phyloP scores from a whole-genome alignment of 2,888 invertebrate genomes.

The Melanostoma mellinum region DNA sequence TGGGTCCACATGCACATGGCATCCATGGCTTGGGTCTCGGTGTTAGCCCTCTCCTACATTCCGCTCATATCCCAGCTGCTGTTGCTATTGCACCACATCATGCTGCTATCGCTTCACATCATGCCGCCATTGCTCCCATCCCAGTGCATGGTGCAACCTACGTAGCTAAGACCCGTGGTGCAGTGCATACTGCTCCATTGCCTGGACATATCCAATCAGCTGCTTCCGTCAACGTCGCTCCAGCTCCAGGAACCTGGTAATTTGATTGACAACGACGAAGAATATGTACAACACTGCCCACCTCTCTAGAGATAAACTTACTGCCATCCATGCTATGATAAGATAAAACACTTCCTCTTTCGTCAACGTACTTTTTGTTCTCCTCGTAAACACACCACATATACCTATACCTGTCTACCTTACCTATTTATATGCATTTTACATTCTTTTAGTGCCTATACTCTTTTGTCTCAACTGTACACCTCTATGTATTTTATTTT shows the following conservation, averaged over 20 bases:
- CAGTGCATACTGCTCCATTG: conserved; percentile 82
- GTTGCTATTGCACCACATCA: conserved; percentile 56
- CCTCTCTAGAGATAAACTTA: conserved; percentile 46
- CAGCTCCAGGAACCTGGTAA: conserved; percentile 82
- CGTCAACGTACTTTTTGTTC: conserved; percentile 48
- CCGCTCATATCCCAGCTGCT: conserved; percentile 64
- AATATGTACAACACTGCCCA: conserved; percentile 47
- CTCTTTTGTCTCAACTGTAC: conserved; percentile 34
- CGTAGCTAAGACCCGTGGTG: conserved; percentile 82
- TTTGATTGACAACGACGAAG: conserved; percentile 8
- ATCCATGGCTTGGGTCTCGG: conserved; percentile 48
- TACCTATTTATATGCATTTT: conserved; percentile 32
- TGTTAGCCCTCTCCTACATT: conserved; percentile 38
- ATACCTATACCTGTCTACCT: no score
- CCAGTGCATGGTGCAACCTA: conserved; percentile 74
- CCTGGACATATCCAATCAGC: conserved; percentile 80
- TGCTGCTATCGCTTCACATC: conserved; percentile 55
- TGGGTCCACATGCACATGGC: conserved; percentile 60
- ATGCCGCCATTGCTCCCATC: conserved; percentile 54
- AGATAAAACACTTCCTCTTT: conserved; percentile 45
- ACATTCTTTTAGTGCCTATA: conserved; percentile 12
- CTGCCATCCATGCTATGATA: conserved; percentile 47
- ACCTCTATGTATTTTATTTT: conserved; percentile 37
- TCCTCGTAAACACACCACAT: conserved; percentile 42
- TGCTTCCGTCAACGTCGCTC: conserved; percentile 81